Evolutionary conservation across 1,140 invertebrate species (phyloP), one percentile per base, ranked within the genome.

Genomic region (Lethocerus indicus): DNA sequence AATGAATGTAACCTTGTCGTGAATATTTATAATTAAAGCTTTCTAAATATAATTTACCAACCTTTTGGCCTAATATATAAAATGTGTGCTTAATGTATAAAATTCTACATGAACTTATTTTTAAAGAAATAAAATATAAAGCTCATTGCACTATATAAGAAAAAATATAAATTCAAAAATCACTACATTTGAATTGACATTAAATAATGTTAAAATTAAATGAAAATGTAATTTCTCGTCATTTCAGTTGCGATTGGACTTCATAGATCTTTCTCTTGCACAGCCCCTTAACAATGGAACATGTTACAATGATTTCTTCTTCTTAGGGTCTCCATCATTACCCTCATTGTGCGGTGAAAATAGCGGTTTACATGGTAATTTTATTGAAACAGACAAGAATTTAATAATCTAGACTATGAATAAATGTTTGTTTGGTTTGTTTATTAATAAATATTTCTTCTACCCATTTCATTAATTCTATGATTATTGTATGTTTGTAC

Each of bases 311-410:
- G 85, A 88, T 61, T 72, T 76, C 6, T 61, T 88, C 36, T 72
- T 72, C 5, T 69, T 87, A 18, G 74, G 75, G 0, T 83, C 82
- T 5, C 77, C 74, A 1, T 64, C 69, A 7, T 73, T 83, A 2
- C 80, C 82, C 0, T 62, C 66, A 20, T 72, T 89, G 46, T 90
- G 86, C 62, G 86, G 86, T 7, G 77, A 83, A 58, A 86, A 87
- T 64, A 71, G 72, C 0, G 83, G 81, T 7, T 81, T 87, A 62
- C 85, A 87, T 60, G 65, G 74, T 75, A 64, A 64, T 14, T 36
- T n/a, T n/a, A n/a, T n/a, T n/a, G n/a, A n/a, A n/a, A n/a, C n/a
- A n/a, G n/a, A n/a, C n/a, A n/a, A n/a, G 6, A 21, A 1, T 24
- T 7, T 21, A 18, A 21, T 36, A 21, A 24, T 32, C 21, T 16